These are phyloP conservation scores for Drosophila ananassae DNA, from an alignment of 1,140 invertebrate genomes.

Conservation along the genomic window DNA sequence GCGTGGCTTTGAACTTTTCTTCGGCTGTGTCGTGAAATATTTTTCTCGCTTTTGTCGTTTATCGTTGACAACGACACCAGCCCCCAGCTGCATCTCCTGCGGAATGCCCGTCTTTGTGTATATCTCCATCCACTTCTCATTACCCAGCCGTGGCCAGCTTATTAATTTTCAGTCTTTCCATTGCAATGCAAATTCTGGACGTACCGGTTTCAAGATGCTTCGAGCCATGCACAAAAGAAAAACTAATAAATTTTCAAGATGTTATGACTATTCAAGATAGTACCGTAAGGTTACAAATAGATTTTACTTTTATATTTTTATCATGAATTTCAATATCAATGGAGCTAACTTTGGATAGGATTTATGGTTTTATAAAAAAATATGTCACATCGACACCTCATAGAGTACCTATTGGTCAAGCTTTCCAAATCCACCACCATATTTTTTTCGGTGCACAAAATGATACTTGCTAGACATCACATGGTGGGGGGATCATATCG, in stretches of 20 bases:
- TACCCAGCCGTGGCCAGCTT: constrained; percentile 11
- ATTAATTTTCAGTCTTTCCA: constrained; percentile 37
- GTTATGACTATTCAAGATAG: background rate
- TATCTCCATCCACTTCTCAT: background rate
- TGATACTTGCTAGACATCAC: constrained; percentile 43
- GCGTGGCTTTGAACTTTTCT: constrained; percentile 68
- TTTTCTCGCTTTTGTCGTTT: constrained; percentile 37
- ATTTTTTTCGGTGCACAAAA: background rate
- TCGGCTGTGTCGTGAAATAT: constrained; percentile 52
- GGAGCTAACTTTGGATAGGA: too few relatives aligned
- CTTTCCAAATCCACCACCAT: background rate
- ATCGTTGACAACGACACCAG: constrained; percentile 47
- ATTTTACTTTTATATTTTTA: background rate
- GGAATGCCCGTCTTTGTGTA: constrained; percentile 6
- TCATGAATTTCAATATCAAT: background rate
- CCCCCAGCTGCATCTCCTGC: constrained; percentile 32
- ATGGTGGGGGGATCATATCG: constrained; percentile 29
- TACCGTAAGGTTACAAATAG: too few relatives aligned
- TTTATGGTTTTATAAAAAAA: too few relatives aligned
- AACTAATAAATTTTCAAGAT: background rate
- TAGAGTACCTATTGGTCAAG: background rate
- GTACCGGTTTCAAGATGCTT: constrained; percentile 51
- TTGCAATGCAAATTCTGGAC: constrained; percentile 55
- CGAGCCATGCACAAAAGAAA: background rate
- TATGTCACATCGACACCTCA: too few relatives aligned